Percentiles rank a stretch among this genome's conserved stretches.
phyloP scores from a whole-genome alignment of 2,888 invertebrate species.

The Dendrolimus houi region DNA sequence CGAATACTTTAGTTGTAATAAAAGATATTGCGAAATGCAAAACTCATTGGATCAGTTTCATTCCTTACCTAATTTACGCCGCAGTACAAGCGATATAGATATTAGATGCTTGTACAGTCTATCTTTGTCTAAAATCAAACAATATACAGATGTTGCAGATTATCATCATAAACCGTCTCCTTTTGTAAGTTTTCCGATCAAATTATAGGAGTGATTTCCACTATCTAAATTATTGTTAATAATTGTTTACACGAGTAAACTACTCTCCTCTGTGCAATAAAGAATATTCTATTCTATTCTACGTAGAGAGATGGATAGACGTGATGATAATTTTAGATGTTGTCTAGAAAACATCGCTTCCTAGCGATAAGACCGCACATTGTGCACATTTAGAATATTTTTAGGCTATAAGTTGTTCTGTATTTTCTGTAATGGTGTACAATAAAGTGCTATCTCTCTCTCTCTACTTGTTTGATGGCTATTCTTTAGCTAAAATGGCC shows the following conservation, averaged over 20 bases:
- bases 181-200: slow-evolving; percentile 33
- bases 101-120: slow-evolving; percentile 33
- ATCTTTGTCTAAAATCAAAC: slow-evolving; percentile 39
- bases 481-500: no score
- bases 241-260: background rate
- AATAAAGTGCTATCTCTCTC: no score
- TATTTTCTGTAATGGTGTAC: no score
- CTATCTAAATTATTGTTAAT: no score
- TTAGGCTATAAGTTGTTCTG: no score
- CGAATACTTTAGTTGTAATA: no score
- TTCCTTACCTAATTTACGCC: slow-evolving; percentile 30
- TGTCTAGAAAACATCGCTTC: no score
- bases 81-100: slow-evolving; percentile 17
- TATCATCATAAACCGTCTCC: slow-evolving; percentile 47
- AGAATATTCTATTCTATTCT: background rate
- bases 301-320: no score
- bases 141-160: slow-evolving; percentile 28
- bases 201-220: background rate
- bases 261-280: background rate
- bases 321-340: no score
- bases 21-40: background rate
- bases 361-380: no score
- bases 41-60: slow-evolving; percentile 14
- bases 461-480: no score
- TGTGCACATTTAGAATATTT: no score